Percentiles rank a stretch among this genome's conserved stretches.
phyloP scores from a whole-genome alignment of 2,113 vertebrate species.

The Halichoerus grypus region DNA sequence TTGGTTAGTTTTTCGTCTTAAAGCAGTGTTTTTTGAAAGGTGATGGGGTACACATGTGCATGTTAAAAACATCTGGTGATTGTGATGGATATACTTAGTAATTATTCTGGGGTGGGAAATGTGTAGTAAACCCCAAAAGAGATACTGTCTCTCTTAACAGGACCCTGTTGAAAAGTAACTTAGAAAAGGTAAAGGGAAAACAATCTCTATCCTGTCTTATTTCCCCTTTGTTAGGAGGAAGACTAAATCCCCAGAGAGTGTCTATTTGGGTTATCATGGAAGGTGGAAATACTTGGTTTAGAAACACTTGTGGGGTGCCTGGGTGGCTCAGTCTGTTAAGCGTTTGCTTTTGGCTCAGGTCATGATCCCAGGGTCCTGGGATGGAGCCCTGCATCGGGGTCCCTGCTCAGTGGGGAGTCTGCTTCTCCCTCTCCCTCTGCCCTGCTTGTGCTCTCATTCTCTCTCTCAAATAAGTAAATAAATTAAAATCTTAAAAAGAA shows the following conservation, averaged over 20 bases:
- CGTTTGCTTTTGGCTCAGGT: neutral
- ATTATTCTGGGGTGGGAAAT: neutral
- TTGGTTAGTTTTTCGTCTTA: slow-evolving; percentile 38
- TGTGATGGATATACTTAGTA: neutral
- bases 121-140: neutral
- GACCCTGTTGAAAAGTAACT: neutral
- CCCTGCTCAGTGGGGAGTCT: neutral
- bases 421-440: neutral
- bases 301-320: neutral
- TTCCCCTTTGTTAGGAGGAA: slow-evolving; percentile 18
- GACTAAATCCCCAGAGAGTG: neutral
- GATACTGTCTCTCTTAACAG: neutral
- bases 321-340: neutral
- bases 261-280: neutral
- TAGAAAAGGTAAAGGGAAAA: neutral
- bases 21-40: slow-evolving; percentile 39
- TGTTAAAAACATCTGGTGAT: neutral
- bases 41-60: neutral
- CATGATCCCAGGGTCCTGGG: neutral
- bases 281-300: neutral
- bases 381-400: neutral
- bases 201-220: neutral
- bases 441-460: neutral
- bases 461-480: neutral
- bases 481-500: neutral